These are phyloP conservation scores for Lucilia sericata DNA, from an alignment of 1,140 invertebrate genomes.

Conservation along the genomic window DNA sequence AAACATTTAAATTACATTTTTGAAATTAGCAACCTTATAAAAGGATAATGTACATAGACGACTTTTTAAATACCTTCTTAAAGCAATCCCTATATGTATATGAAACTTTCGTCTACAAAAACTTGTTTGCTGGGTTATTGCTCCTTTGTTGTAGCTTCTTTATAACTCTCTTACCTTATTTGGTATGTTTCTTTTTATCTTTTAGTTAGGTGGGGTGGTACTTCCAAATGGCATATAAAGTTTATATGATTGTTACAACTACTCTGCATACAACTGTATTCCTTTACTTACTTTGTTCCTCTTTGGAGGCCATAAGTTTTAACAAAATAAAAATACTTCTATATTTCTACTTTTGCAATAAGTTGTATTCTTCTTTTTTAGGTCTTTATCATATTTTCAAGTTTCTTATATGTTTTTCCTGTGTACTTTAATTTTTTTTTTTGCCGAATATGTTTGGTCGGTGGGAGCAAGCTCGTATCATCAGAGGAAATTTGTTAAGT, in stretches of 20 bases:
- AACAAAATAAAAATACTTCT: not conserved
- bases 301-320: not conserved
- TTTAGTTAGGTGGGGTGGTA: not conserved
- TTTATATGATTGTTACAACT: not conserved
- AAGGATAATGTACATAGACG: too few relatives aligned
- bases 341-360: not conserved
- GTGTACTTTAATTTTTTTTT: not conserved
- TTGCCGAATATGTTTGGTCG: not conserved
- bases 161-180: not conserved
- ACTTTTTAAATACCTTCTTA: too few relatives aligned
- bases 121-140: too few relatives aligned
- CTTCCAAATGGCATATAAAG: constrained; percentile 17
- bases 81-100: too few relatives aligned
- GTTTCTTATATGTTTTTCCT: not conserved
- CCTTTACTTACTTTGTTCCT: not conserved
- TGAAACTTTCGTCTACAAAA: too few relatives aligned
- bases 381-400: not conserved
- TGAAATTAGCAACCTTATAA: too few relatives aligned
- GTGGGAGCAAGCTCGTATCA: not conserved
- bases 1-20: too few relatives aligned
- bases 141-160: too few relatives aligned
- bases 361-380: not conserved
- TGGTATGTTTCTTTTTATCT: not conserved
- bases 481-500: constrained; percentile 24
- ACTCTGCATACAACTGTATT: not conserved